These are phyloP conservation scores for Marmota monax DNA, from an alignment of 2,113 vertebrate genomes.

Conservation along the genomic window DNA sequence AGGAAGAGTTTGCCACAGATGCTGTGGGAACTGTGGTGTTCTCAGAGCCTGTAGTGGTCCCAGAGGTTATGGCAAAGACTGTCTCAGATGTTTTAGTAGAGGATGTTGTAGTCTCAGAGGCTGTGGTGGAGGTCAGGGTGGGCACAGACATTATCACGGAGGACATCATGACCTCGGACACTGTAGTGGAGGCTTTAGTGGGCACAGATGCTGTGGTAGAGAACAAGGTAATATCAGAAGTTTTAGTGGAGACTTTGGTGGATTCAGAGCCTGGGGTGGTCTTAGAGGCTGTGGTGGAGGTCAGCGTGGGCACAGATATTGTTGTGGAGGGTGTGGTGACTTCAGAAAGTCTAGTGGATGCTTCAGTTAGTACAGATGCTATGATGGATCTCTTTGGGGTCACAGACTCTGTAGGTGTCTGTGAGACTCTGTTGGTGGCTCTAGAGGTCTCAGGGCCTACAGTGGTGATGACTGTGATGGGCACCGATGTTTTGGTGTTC, in stretches of 20 bases:
- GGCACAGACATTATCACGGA: not conserved
- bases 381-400: not conserved
- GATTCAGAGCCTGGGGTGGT: not conserved
- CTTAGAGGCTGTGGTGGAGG: no score
- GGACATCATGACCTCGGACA: not conserved
- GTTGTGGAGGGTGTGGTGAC: not conserved
- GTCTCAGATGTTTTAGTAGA: not conserved
- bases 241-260: no score
- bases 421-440: not conserved
- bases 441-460: not conserved
- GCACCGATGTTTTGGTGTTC: no score
- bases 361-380: not conserved
- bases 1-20: not conserved
- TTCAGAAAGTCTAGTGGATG: not conserved
- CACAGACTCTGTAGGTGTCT: not conserved
- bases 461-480: not conserved
- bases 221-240: no score
- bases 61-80: not conserved
- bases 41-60: not conserved
- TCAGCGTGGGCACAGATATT: not conserved
- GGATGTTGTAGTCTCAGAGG: not conserved
- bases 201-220: not conserved
- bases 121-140: not conserved
- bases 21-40: not conserved
- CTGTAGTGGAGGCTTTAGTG: not conserved